Evolutionary conservation across 2,113 vertebrate genomes (phyloP).

Genomic region (Xiphophorus maculatus): DNA sequence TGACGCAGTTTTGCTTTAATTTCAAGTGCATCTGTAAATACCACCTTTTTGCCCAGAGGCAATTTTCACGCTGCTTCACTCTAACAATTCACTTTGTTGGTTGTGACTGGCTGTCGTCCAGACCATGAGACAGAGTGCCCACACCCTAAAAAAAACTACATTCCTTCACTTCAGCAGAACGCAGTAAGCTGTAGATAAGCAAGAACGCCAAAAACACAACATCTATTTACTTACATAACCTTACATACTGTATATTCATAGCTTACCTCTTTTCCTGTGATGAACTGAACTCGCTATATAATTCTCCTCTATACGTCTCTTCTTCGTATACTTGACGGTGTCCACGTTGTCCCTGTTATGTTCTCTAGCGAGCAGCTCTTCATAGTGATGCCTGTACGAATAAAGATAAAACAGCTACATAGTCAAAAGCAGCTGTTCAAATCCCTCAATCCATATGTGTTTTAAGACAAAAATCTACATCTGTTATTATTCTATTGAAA

Average conservation of each 20-base stretch:
- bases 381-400: constrained; percentile 70
- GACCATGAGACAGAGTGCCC: not conserved
- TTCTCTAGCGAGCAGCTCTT: constrained; percentile 39
- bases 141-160: constrained; percentile 4
- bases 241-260: not conserved
- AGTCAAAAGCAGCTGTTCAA: not conserved
- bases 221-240: not conserved
- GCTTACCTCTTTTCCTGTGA: constrained; percentile 60
- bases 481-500: too few species aligned
- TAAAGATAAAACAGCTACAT: not conserved
- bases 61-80: not conserved
- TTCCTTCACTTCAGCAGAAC: not conserved
- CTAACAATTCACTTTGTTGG: not conserved
- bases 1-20: not conserved
- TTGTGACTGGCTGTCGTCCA: not conserved
- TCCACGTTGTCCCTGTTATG: constrained; percentile 70
- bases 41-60: not conserved
- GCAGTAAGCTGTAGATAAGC: not conserved
- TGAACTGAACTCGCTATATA: constrained; percentile 20
- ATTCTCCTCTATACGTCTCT: constrained; percentile 66
- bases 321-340: constrained; percentile 71
- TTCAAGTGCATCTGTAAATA: not conserved
- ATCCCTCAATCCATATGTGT: not conserved
- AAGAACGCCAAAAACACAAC: not conserved
- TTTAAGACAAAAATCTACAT: too few species aligned